Conservation (phyloP, 2,797 vertebrate species). For the Naso thynnoides region DNA sequence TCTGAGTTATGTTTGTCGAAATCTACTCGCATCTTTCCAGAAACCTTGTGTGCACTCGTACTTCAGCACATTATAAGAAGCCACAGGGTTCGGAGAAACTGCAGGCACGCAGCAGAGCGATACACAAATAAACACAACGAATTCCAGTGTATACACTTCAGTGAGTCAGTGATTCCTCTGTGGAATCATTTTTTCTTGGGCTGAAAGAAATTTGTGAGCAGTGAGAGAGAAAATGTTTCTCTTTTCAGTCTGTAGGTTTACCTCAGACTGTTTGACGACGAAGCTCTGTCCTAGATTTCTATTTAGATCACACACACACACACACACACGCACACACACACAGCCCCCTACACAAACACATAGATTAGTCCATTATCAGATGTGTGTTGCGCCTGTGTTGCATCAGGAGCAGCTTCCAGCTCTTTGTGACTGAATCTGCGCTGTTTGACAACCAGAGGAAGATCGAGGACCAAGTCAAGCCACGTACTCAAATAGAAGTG, state of each 20-base stretch:
- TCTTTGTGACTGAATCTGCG: constrained; percentile 11
- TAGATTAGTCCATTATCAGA: neutral
- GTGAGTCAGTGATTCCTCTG: constrained; percentile 19
- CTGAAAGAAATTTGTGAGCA: constrained; percentile 12
- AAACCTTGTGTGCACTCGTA: neutral
- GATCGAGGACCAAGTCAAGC: no score
- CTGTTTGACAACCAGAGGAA: no score
- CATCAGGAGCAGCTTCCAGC: constrained; percentile 37
- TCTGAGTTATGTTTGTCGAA: no score
- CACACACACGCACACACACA: constrained; percentile 11
- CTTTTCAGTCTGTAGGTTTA: constrained; percentile 3
- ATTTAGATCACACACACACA: constrained; percentile 1
- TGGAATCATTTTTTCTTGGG: constrained; percentile 4
- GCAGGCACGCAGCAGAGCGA: constrained; percentile 15
- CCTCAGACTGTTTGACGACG: constrained; percentile 11
- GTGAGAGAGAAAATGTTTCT: constrained; percentile 3
- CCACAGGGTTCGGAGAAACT: neutral
- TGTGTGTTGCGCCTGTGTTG: constrained; percentile 33
- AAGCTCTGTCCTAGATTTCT: constrained; percentile 27
- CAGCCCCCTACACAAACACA: constrained; percentile 6
- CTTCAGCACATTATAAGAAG: neutral
- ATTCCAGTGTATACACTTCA: constrained; percentile 8
- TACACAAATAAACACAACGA: neutral
- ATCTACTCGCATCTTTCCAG: neutral
- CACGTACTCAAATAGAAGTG: no score